Base-by-base conservation (phyloP, 2,797 vertebrate species). In the Centropyge bicolor region DNA sequence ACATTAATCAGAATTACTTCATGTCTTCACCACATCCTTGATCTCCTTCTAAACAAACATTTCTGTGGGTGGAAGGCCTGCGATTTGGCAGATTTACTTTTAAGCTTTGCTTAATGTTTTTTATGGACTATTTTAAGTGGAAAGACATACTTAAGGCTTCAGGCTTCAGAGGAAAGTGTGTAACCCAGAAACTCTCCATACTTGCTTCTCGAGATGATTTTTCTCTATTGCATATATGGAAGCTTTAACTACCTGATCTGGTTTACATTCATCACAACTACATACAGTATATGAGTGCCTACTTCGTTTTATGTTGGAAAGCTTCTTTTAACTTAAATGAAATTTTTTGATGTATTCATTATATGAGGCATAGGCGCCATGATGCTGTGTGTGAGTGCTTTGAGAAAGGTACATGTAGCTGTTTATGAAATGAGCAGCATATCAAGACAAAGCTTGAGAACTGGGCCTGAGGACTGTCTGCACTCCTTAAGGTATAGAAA, bases 401-500 rank as follows among this genome's bases (percentile, higher is more conserved):
- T 74, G 63, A 46, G 62, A 75, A 75, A 56, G 70, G 31, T 56
- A 49, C n/a, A 31, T 68, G 38, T 78, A 57, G 46, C 62, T 82
- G 41, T 83, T 82, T 61, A 70, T 82, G 40, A 77, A 77, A 19
- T 83, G 61, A 73, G 80, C 67, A 68, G n/a, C 61, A 74, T 54
- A 87, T 85, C 64, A 70, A 78, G 80, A 88, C 78, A 64, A 80
- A 86, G 65, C 76, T 55, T 35, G 67, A 1, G 19, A 70, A 92
- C 81, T 41, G 62, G 61, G 78, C 83, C 73, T 56, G 19, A 49
- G 75, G 82, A 83, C 70, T 76, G 64, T 63, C 79, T 86, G 67
- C 84, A 22, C 84, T 80, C 86, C 72, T 82, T 77, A 93, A 93
- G 87, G 84, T 96, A 97, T 95, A 97, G 96, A 97, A 95, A 96